Percentiles rank a stretch among this genome's conserved stretches.
These are phyloP conservation scores for Austrofundulus limnaeus DNA, from an alignment of 2,113 vertebrate species.

Conservation along the genomic window DNA sequence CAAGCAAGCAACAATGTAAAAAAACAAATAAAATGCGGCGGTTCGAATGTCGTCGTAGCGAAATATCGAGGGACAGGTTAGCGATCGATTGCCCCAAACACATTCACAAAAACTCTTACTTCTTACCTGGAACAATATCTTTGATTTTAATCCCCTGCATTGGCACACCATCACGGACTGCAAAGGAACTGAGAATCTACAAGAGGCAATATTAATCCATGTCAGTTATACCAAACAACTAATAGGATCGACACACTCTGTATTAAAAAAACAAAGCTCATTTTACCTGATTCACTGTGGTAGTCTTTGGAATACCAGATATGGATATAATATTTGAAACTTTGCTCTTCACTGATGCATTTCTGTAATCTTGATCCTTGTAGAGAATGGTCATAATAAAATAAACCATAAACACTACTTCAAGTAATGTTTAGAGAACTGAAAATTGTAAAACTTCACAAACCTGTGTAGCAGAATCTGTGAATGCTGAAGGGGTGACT, in stretches of 20 bases:
- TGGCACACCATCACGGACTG: constrained; percentile 75
- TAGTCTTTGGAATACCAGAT: constrained; percentile 90
- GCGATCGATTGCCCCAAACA: constrained; percentile 63
- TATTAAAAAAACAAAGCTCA: not conserved
- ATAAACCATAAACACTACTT: not conserved
- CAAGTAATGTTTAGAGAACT: not conserved
- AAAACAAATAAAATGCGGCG: constrained; percentile 51
- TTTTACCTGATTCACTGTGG: constrained; percentile 91
- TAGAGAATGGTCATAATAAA: constrained; percentile 29
- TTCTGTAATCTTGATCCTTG: constrained; percentile 97
- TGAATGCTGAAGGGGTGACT: constrained; percentile 61
- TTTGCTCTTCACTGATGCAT: constrained; percentile 85
- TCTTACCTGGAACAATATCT: constrained; percentile 82
- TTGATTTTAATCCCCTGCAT: constrained; percentile 82
- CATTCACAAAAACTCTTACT: constrained; percentile 33
- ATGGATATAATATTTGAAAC: constrained; percentile 90
- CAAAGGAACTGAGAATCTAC: constrained; percentile 81
- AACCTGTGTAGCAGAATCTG: constrained; percentile 77
- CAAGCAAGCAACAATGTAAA: constrained; percentile 60
- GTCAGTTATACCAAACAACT: not conserved
- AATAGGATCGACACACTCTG: not conserved
- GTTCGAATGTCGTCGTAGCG: constrained; percentile 64
- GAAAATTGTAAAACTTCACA: constrained; percentile 4
- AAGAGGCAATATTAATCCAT: constrained; percentile 2
- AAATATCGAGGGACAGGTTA: constrained; percentile 61